A percentile compares a stretch with the other conserved stretches of the same genome.
Evolutionary conservation across 2,888 invertebrate species (phyloP).

Genomic region (Caenorhabditis virilis): DNA sequence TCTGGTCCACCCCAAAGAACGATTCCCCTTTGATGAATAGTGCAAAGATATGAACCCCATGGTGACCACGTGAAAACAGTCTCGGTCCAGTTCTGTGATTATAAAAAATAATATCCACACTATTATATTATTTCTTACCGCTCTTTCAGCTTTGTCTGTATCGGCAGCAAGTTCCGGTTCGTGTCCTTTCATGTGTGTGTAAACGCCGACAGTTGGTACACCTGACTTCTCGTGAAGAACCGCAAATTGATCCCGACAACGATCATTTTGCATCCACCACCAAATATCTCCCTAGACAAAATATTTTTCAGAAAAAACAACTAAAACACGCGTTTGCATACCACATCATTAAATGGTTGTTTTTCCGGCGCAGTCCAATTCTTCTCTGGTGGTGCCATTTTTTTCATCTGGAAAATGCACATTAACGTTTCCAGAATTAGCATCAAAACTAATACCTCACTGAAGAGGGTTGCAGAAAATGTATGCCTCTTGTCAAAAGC

Average conservation of each 20-base stretch:
- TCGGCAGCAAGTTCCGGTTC: conserved; percentile 50
- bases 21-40: conserved; percentile 90
- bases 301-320: neutral
- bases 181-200: conserved; percentile 53
- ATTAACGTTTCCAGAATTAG: conserved; percentile 73
- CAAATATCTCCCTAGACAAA: conserved; percentile 81
- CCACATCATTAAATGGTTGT: conserved; percentile 80
- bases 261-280: conserved; percentile 88
- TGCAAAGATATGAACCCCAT: conserved; percentile 90
- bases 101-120: neutral
- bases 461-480: conserved; percentile 86
- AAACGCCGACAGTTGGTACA: conserved; percentile 44
- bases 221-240: conserved; percentile 81
- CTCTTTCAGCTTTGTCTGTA: conserved; percentile 34
- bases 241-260: conserved; percentile 93
- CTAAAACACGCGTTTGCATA: conserved; percentile 17
- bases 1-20: conserved; percentile 95
- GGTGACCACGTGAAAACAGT: conserved; percentile 97
- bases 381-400: conserved; percentile 84
- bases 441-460: conserved; percentile 78
- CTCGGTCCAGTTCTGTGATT: conserved; percentile 85
- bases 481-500: conserved; percentile 94
- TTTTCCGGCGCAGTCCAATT: conserved; percentile 90
- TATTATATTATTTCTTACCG: neutral
- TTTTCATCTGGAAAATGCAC: conserved; percentile 66